Evolutionary conservation across 2,888 invertebrate species (phyloP), one percentile per base, ranked within the genome.

Genomic region (Stictocephala bisonia): DNA sequence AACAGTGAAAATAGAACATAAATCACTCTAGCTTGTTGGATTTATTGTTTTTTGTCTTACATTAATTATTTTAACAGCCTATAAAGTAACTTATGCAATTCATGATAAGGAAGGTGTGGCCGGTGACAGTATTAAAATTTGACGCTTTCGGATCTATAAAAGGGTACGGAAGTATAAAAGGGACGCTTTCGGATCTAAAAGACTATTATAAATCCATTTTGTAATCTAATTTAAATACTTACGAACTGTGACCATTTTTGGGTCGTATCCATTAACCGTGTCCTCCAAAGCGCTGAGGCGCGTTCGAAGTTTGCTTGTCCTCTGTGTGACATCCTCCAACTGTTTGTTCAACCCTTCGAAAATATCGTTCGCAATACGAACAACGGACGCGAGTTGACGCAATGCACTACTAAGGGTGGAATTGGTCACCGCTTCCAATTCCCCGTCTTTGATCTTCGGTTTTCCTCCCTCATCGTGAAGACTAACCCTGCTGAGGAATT

Each of bases 191-290:
- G n/a, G n/a, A n/a, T n/a, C n/a, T n/a, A n/a, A n/a, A n/a, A n/a
- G n/a, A n/a, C n/a, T n/a, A n/a, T n/a, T n/a, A n/a, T n/a, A n/a
- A n/a, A n/a, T n/a, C n/a, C n/a, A n/a, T 48, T 22, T 9, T 48
- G n/a, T 58, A n/a, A 27, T 27, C 9, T 27, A 26, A 13, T 87
- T n/a, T n/a, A n/a, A n/a, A n/a, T 60, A 96, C 96, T 96, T 88
- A 96, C 96, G 95, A 88, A 96, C 95, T 91, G 94, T 90, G 83
- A 95, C 93, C 85, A 91, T 91, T 88, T 94, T 95, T 75, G 96
- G 95, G 85, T 96, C 94, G 85, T 90, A 91, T 77, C 87, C 86
- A 81, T 87, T 88, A 81, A 94, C 91, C 81, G 89, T 88, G 79
- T 89, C 89, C 82, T 91, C 91, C 80, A 95, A 89, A 80, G 85